Evolutionary conservation across 2,888 invertebrate species (phyloP).

Genomic region (Oxycera nigricornis): DNA sequence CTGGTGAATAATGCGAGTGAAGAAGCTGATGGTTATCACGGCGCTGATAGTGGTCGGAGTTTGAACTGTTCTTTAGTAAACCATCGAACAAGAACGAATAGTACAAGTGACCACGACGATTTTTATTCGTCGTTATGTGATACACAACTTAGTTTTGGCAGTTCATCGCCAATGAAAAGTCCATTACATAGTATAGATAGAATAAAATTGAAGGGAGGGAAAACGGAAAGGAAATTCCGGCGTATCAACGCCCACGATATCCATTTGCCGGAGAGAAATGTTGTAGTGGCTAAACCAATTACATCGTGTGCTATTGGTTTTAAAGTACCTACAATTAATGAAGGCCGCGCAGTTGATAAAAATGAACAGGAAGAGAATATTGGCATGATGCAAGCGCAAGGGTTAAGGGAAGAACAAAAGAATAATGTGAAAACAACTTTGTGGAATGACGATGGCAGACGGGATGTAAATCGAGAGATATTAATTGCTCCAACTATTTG

Average conservation of each 20-base stretch:
- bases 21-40: constrained; percentile 4
- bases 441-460: too few relatives aligned
- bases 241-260: neutral
- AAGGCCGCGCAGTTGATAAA: neutral
- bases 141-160: constrained; percentile 57
- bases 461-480: too few relatives aligned
- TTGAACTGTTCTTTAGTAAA: constrained; percentile 16
- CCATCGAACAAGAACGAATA: constrained; percentile 36
- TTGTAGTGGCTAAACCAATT: constrained; percentile 55
- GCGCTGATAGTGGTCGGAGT: constrained; percentile 18
- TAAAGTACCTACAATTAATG: constrained; percentile 47
- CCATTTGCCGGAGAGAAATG: constrained; percentile 17
- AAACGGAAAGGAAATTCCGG: neutral
- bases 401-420: neutral
- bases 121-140: constrained; percentile 58
- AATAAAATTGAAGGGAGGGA: neutral
- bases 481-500: neutral
- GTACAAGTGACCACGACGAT: constrained; percentile 50
- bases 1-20: neutral
- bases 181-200: constrained; percentile 41
- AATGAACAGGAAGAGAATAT: neutral
- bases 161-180: constrained; percentile 56
- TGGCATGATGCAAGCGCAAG: neutral
- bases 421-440: neutral
- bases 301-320: constrained; percentile 55